Conservation (phyloP, 2,888 invertebrate genomes). For the Rotaria sp. region DNA sequence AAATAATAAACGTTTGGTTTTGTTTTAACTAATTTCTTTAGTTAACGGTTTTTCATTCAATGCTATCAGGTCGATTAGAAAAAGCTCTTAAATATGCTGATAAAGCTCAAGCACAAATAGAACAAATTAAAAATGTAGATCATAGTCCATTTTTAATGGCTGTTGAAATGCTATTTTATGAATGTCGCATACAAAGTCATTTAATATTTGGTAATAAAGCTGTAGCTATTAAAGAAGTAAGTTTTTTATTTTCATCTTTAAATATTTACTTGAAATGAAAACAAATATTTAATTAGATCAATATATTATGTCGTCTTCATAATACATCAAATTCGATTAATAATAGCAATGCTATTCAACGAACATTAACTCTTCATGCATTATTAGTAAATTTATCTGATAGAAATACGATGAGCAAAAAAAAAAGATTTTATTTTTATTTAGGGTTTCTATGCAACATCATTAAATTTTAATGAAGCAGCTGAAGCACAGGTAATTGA, state of each 20-base stretch:
- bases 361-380: constrained; percentile 11
- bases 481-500: not conserved
- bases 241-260: not conserved
- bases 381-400: not conserved
- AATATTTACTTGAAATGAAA: not conserved
- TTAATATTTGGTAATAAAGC: constrained; percentile 2
- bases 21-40: not conserved
- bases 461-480: not conserved
- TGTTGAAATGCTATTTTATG: constrained; percentile 25
- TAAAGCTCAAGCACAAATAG: constrained; percentile 29
- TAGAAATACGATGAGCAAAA: not conserved
- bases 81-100: constrained; percentile 29
- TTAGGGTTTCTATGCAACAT: constrained; percentile 25
- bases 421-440: not conserved
- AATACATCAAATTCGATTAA: not conserved
- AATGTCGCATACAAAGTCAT: constrained; percentile 29
- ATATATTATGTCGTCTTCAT: not conserved
- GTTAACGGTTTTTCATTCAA: constrained; percentile 27
- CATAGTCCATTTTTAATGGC: constrained; percentile 26
- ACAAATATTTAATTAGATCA: not conserved
- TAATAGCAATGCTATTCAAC: not conserved
- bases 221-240: constrained; percentile 15
- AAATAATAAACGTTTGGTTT: too few relatives aligned
- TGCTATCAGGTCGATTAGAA: constrained; percentile 16
- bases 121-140: constrained; percentile 28